A percentile compares a stretch with the other conserved stretches of the same genome.
These are phyloP conservation scores for Albula glossodonta DNA, from an alignment of 2,113 vertebrate genomes.

Conservation along the genomic window DNA sequence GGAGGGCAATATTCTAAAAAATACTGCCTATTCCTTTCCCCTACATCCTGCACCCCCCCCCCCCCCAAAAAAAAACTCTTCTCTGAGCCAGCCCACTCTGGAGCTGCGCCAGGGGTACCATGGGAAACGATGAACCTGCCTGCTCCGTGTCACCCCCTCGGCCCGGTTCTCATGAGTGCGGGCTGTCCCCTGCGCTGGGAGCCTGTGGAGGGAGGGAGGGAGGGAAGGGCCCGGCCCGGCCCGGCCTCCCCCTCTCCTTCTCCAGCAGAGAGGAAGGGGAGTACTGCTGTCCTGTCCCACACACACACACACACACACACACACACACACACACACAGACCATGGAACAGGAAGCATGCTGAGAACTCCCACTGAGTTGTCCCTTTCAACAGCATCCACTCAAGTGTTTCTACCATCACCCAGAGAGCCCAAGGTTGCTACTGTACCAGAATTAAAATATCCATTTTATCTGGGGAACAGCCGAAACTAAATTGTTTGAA, in stretches of 20 bases:
- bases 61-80: background rate
- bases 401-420: background rate
- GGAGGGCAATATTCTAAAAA: background rate
- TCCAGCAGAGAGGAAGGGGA: background rate
- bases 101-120: constrained; percentile 43
- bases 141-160: constrained; percentile 26
- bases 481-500: background rate
- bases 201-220: background rate
- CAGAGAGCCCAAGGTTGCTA: background rate
- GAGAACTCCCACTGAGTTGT: background rate
- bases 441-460: background rate
- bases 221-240: too few species aligned
- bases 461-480: background rate
- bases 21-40: constrained; percentile 29
- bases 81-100: constrained; percentile 21
- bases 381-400: background rate
- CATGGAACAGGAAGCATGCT: background rate
- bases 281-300: background rate
- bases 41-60: background rate
- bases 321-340: background rate
- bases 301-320: background rate
- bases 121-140: constrained; percentile 49
- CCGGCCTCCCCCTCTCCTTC: too few species aligned
- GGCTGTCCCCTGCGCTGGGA: constrained; percentile 7
- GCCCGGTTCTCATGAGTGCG: constrained; percentile 44